Base-by-base conservation (phyloP, 2,113 vertebrate species). In the Labeo catla region DNA sequence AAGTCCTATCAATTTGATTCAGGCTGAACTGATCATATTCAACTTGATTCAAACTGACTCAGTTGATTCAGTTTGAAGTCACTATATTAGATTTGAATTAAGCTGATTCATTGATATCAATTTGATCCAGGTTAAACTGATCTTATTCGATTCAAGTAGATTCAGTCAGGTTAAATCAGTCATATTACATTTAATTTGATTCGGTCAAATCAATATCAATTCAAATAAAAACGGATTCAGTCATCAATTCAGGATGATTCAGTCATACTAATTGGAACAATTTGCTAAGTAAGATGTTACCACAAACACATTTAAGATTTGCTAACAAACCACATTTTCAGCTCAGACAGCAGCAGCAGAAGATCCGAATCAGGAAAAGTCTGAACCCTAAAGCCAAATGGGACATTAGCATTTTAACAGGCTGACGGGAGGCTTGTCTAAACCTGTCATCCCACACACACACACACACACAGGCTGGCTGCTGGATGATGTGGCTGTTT, bases 321-420 rank as follows among this genome's bases (percentile, higher is more conserved):
- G 68, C 68, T 70, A 36, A 70, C 36, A 0, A 43, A 77, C 36
- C 23, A 39, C 3, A 9, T 72, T n/a, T 83, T 2, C 7, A 21
- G 47, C 47, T 34, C 43, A 68, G 39, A 43, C 36, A 39, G 72
- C 61, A 19, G 83, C 74, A 88, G 83, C 87, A 76, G 63, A 76
- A 57, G 47, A 83, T 80, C 79, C 84, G 88, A 88, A 86, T 87
- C 89, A 89, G 84, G 85, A 92, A 88, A 86, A 79, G 34, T 79
- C 52, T 59, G 54, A 45, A 84, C 72, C 68, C 81, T 68, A 49
- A 83, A 82, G 45, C 86, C 83, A 68, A 21, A 39, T 21, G 57
- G 83, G 84, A 76, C 89, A 91, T 92, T 92, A 91, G 93, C 89
- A 84, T 81, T 89, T 91, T 89, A 90, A 93, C 89, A 92, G 92